phyloP scores from a whole-genome alignment of 2,888 invertebrate species.

The Desoria tigrina region DNA sequence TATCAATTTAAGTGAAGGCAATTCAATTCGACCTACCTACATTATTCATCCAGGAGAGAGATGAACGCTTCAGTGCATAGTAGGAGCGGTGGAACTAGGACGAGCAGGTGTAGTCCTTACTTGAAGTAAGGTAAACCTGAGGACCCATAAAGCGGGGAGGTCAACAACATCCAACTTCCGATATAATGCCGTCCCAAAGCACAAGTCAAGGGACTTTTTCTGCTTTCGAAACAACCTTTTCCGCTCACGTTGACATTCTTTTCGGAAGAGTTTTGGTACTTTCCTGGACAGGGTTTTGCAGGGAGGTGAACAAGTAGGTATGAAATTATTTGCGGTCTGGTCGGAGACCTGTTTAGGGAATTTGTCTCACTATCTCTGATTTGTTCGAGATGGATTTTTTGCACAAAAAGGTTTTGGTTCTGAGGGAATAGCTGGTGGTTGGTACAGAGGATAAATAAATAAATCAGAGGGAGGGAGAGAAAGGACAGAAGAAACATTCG shows the following conservation, averaged over 20 bases:
- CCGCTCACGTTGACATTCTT: neutral
- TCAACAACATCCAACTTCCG: too few relatives aligned
- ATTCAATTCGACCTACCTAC: too few relatives aligned
- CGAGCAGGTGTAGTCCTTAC: too few relatives aligned
- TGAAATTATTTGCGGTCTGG: neutral
- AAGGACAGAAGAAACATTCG: too few relatives aligned
- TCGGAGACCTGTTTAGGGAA: slow-evolving; percentile 5
- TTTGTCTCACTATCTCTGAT: slow-evolving; percentile 10
- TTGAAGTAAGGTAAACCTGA: too few relatives aligned
- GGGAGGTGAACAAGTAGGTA: too few relatives aligned
- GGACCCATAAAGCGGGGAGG: too few relatives aligned
- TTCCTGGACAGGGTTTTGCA: too few relatives aligned
- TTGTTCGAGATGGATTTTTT: slow-evolving; percentile 9
- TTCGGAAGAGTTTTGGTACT: neutral
- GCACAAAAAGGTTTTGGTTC: slow-evolving; percentile 8
- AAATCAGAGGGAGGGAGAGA: slow-evolving; percentile 19
- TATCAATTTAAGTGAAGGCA: too few relatives aligned
- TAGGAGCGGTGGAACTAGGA: too few relatives aligned
- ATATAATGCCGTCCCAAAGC: slow-evolving; percentile 24
- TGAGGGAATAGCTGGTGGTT: slow-evolving; percentile 17
- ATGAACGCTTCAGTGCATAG: too few relatives aligned
- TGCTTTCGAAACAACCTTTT: slow-evolving; percentile 3
- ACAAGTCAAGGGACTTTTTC: slow-evolving; percentile 21
- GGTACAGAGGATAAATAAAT: slow-evolving; percentile 31
- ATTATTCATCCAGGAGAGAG: too few relatives aligned